A percentile compares a stretch with the other conserved stretches of the same genome.
These are phyloP conservation scores for Harpagus bidentatus DNA, from an alignment of 2,113 vertebrate genomes.

Conservation along the genomic window DNA sequence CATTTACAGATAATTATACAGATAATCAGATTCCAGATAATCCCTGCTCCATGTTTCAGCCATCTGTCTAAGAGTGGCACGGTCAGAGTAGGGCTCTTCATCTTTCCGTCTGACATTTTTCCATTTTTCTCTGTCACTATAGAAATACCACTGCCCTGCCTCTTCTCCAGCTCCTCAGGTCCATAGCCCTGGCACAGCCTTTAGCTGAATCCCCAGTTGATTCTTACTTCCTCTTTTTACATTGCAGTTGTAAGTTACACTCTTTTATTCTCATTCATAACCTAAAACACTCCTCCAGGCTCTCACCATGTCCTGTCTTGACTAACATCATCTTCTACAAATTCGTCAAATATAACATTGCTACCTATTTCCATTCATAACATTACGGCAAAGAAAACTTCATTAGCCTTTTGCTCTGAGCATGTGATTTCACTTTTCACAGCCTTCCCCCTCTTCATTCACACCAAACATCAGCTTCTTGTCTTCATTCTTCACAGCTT, in stretches of 20 bases:
- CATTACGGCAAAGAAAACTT: background rate
- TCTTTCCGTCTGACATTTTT: background rate
- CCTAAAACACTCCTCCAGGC: background rate
- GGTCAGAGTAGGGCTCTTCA: background rate
- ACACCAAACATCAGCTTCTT: constrained; percentile 63
- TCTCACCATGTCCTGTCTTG: background rate
- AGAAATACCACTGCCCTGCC: background rate
- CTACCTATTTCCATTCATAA: constrained; percentile 57
- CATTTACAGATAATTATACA: constrained; percentile 40
- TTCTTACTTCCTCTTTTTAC: background rate
- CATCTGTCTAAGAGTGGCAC: background rate
- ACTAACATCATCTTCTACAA: background rate
- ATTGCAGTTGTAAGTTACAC: background rate
- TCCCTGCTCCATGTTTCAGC: background rate
- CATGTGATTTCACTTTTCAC: constrained; percentile 56
- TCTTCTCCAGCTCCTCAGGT: background rate
- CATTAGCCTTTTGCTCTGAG: constrained; percentile 16
- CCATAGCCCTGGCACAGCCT: background rate
- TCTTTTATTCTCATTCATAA: background rate
- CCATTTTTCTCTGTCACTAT: background rate
- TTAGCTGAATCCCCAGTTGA: background rate
- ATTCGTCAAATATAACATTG: background rate
- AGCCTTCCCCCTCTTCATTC: constrained; percentile 41
- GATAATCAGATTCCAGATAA: constrained; percentile 41
- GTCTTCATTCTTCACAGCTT: constrained; percentile 57